These are phyloP conservation scores for Hozukius guyotensis DNA, from an alignment of 2,797 vertebrate genomes.

Conservation along the genomic window DNA sequence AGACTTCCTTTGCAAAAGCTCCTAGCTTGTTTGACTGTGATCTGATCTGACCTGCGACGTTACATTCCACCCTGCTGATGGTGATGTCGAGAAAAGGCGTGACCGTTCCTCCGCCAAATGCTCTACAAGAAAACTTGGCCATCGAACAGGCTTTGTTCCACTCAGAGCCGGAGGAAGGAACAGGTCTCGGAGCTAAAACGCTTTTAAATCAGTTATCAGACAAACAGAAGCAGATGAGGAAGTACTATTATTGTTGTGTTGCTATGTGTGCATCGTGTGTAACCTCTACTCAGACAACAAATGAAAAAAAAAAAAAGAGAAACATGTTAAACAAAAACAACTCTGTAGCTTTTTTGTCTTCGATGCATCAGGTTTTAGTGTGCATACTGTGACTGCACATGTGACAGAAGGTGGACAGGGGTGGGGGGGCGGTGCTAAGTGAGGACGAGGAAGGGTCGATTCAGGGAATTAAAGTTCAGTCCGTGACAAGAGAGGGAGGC, in stretches of 20 bases:
- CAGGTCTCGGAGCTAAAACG: neutral
- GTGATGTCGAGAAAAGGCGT: neutral
- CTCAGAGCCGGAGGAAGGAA: conserved; percentile 6
- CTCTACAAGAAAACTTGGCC: neutral
- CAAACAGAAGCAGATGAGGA: conserved; percentile 7
- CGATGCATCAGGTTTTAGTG: conserved; percentile 57
- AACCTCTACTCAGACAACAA: conserved; percentile 37
- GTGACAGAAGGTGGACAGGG: conserved; percentile 26
- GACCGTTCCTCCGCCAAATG: neutral
- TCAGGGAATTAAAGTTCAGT: conserved; percentile 56
- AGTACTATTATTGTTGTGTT: conserved; percentile 9
- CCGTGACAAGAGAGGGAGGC: conserved; percentile 22
- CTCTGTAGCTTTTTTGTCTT: conserved; percentile 51
- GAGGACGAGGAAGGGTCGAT: conserved; percentile 15
- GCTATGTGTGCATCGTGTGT: conserved; percentile 34
- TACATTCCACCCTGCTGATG: conserved; percentile 25
- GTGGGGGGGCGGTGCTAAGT: conserved; percentile 29
- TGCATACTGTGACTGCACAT: conserved; percentile 52
- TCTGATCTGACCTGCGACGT: conserved; percentile 32
- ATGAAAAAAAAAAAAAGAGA: neutral
- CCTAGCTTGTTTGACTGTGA: conserved; percentile 15
- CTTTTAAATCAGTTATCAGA: conserved; percentile 9
- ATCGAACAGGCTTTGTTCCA: neutral
- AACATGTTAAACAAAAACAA: conserved; percentile 39
- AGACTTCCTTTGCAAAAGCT: conserved; percentile 6